Conservation (phyloP, 2,113 vertebrate genomes). For the Anguilla rostrata region DNA sequence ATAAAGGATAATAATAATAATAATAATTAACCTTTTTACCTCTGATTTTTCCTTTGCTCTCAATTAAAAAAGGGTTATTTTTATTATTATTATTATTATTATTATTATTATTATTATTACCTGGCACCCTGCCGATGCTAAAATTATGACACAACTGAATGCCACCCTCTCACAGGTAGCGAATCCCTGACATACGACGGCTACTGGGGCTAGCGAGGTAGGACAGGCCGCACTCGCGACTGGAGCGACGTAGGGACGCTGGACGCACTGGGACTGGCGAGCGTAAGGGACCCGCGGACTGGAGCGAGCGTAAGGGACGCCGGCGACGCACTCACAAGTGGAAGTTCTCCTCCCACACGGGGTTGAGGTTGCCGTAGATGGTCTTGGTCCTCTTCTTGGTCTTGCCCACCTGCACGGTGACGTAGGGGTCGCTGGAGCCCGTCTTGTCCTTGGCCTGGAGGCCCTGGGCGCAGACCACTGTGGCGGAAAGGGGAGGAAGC, state of each 20-base stretch:
- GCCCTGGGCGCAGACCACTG: slow-evolving; percentile 93
- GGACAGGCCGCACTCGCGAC: no score
- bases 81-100: no score
- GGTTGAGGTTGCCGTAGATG: slow-evolving; percentile 97
- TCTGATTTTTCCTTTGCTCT: neutral
- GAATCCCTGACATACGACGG: no score
- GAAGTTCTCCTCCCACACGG: slow-evolving; percentile 96
- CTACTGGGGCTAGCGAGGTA: no score
- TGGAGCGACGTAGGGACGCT: no score
- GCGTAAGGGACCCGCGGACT: neutral
- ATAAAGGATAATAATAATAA: no score
- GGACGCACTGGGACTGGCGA: no score
- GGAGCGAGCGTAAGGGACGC: neutral
- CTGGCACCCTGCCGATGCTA: neutral
- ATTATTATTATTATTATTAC: no score
- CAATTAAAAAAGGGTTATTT: no score
- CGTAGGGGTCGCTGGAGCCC: slow-evolving; percentile 94
- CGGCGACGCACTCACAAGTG: slow-evolving; percentile 82
- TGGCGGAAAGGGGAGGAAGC: neutral
- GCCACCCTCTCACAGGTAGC: neutral
- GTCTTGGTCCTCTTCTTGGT: slow-evolving; percentile 98
- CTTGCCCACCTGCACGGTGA: slow-evolving; percentile 96
- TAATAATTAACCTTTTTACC: neutral
- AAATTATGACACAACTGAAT: neutral
- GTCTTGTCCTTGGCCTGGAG: slow-evolving; percentile 98